Evolutionary conservation across 2,888 invertebrate genomes (phyloP).

Genomic region (Caenorhabditis angaria): DNA sequence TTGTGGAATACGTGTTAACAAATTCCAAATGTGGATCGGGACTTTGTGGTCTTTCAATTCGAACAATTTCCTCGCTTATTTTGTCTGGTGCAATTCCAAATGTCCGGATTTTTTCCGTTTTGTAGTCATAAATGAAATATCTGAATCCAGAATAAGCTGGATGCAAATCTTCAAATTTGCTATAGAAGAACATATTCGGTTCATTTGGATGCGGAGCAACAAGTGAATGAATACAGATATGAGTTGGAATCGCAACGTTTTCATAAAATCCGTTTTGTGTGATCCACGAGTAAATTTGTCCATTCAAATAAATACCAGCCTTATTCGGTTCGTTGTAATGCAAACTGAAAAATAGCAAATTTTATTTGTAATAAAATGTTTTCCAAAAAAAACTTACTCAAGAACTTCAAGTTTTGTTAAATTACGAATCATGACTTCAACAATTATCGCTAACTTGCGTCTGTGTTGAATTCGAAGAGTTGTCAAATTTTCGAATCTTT

Average conservation of each 20-base stretch:
- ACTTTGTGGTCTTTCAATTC: no score
- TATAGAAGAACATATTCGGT: neutral
- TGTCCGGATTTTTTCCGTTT: neutral
- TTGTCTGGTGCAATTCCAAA: neutral
- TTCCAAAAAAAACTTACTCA: neutral
- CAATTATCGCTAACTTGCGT: neutral
- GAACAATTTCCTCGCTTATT: no score
- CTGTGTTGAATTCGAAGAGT: neutral
- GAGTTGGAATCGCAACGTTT: neutral
- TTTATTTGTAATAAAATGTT: neutral
- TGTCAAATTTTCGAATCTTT: neutral
- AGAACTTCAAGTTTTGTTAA: neutral
- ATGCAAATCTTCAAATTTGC: neutral
- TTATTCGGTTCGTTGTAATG: neutral
- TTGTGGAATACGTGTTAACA: no score
- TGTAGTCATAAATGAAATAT: neutral
- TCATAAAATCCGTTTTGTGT: neutral
- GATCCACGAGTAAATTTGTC: neutral
- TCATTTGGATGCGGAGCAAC: neutral
- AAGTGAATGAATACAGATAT: neutral
- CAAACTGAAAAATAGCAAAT: slow-evolving; percentile 2
- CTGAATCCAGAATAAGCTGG: neutral
- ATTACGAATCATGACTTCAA: neutral
- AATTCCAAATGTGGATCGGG: no score
- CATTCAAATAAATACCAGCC: neutral